phyloP scores from a whole-genome alignment of 2,888 invertebrate genomes.

The Ennomos fuscantarius region DNA sequence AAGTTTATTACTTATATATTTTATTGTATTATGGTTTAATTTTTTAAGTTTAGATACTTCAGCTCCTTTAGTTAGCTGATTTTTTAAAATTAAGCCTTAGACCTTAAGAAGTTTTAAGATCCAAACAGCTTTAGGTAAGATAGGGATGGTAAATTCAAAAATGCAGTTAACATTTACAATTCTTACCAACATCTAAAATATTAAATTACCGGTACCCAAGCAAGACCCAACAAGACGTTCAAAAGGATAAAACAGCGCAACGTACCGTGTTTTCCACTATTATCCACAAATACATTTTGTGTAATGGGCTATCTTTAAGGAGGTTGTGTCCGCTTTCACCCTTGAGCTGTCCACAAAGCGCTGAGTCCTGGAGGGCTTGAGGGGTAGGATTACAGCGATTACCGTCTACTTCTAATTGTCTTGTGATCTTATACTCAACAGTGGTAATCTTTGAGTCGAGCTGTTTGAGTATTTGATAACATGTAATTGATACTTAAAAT shows the following conservation, averaged over 20 bases:
- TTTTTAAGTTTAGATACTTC: no score
- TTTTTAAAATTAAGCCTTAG: no score
- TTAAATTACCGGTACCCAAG: conserved; percentile 22
- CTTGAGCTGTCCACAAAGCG: conserved; percentile 51
- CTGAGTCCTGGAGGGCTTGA: conserved; percentile 32
- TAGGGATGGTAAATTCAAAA: no score
- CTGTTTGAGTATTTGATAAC: no score
- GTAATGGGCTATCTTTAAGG: conserved; percentile 13
- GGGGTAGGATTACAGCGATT: conserved; percentile 29
- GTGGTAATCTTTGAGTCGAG: no score
- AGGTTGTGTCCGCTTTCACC: conserved; percentile 54
- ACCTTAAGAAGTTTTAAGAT: no score
- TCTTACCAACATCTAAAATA: conserved; percentile 9
- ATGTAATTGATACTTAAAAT: no score
- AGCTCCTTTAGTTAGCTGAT: no score
- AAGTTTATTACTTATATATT: no score
- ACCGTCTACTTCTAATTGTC: background rate
- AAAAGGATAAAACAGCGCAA: conserved; percentile 37
- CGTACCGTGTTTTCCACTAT: conserved; percentile 47
- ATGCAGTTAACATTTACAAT: background rate
- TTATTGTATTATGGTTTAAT: no score
- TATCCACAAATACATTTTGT: conserved; percentile 15
- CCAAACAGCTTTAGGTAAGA: no score
- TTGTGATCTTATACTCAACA: no score
- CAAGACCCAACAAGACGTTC: conserved; percentile 27